Conservation (phyloP, 2,113 vertebrate genomes). For the Junco hyemalis region DNA sequence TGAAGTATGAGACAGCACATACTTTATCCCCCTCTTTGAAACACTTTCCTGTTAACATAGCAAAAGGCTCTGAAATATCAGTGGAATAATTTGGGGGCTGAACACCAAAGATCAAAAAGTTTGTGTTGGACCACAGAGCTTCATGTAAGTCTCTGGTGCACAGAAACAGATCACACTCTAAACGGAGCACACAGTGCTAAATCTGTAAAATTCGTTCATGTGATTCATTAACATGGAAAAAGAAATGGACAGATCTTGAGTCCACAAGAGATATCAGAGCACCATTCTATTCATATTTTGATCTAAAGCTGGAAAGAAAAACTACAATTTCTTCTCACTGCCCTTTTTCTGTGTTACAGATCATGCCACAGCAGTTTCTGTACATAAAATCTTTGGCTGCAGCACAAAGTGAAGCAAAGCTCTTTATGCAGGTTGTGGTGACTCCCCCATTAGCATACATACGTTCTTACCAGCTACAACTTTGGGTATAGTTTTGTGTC, state of each 20-base stretch:
- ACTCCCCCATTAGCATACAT: no score
- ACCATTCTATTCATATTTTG: neutral
- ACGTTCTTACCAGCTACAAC: neutral
- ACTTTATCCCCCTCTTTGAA: neutral
- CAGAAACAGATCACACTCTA: neutral
- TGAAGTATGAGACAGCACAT: neutral
- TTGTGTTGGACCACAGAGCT: neutral
- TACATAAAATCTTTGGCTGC: neutral
- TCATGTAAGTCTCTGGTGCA: neutral
- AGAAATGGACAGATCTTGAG: neutral
- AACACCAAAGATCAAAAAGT: neutral
- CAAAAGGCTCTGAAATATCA: neutral
- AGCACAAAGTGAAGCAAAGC: neutral
- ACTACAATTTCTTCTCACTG: neutral
- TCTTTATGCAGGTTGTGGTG: neutral
- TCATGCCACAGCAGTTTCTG: neutral
- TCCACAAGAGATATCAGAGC: neutral
- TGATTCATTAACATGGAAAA: neutral
- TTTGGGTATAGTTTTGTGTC: neutral
- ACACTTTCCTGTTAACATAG: neutral
- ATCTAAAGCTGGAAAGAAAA: neutral
- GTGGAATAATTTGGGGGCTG: neutral
- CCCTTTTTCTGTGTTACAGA: neutral
- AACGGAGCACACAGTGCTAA: neutral
- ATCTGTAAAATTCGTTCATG: neutral